Percentiles rank a stretch among this genome's conserved stretches.
These are phyloP conservation scores for Steatocranus sp. DNA, from an alignment of 2,797 vertebrate species.

Conservation along the genomic window DNA sequence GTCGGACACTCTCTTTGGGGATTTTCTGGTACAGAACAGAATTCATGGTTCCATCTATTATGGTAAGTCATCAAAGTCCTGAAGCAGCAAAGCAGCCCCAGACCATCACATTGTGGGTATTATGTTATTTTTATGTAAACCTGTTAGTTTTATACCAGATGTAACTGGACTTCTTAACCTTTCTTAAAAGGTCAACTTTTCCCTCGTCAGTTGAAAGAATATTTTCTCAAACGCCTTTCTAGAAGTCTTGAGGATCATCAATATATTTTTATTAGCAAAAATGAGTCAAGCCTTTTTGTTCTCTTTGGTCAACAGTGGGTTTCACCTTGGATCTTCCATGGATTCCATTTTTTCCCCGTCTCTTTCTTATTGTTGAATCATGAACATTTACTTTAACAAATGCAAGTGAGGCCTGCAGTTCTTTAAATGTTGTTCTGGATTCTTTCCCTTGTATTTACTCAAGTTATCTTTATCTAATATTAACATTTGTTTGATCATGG, in stretches of 20 bases:
- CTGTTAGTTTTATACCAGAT: background rate
- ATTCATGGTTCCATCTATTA: background rate
- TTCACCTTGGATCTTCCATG: background rate
- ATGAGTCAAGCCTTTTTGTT: background rate
- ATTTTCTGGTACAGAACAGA: background rate
- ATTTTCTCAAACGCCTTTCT: background rate
- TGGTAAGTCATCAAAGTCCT: background rate
- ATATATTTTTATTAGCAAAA: background rate
- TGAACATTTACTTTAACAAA: background rate
- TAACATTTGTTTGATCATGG: background rate
- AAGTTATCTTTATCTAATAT: background rate
- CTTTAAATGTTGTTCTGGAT: background rate
- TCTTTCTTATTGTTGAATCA: background rate
- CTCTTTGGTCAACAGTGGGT: background rate
- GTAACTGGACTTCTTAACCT: background rate
- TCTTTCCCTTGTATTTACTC: background rate
- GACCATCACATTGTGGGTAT: background rate
- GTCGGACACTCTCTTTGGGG: rapidly evolving
- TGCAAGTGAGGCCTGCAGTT: background rate
- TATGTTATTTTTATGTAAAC: background rate
- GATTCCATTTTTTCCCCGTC: background rate
- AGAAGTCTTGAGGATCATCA: background rate
- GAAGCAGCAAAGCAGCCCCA: background rate
- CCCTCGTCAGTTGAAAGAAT: background rate
- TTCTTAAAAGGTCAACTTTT: background rate